Base-by-base conservation (phyloP, 2,797 vertebrate genomes). In the Tangara arthus region DNA sequence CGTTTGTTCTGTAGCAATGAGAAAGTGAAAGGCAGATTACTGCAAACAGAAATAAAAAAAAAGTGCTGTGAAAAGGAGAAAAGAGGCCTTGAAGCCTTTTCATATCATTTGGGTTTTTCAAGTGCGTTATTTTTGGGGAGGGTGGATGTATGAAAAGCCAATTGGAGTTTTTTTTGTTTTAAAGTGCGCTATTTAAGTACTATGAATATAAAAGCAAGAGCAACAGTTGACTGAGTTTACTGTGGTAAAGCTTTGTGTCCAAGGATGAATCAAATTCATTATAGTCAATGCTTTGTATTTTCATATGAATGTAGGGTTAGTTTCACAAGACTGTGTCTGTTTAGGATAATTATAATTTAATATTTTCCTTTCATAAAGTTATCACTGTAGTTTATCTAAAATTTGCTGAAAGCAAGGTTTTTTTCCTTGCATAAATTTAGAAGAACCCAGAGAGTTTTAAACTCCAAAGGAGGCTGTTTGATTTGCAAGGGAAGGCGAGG, bases 1-100 rank as follows among this genome's bases (percentile, higher is more conserved):
- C 97, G 98, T 98, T 98, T 98, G 98, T 98, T 98, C 98, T 98
- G 98, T 98, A 98, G 98, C 98, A 98, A 98, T 97, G 98, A 98
- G 98, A 98, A 98, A 98, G 98, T 98, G 98, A 98, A 98, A 98
- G 98, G 98, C 98, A 98, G 98, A 98, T 98, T 98, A 98, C 98
- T 98, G 98, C 98, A 98, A 98, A 98, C 98, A 98, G 98, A 98
- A 98, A 98, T 98, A 96, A 98, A 98, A 97, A 97, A 98, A 98
- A 97, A 97, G 96, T 95, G 93, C 97, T 97, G 97, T 98, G 98
- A 98, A 98, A 98, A 96, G 97, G 98, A 98, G 98, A 98, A 98
- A 98, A 98, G 98, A 98, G 97, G 97, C 98, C 98, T 98, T 98
- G 98, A 98, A 98, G 97, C 98, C 98, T 98, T 97, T 98, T 98